Evolutionary conservation across 2,113 vertebrate genomes (phyloP), one percentile per base, ranked within the genome.

Genomic region (Morone saxatilis): DNA sequence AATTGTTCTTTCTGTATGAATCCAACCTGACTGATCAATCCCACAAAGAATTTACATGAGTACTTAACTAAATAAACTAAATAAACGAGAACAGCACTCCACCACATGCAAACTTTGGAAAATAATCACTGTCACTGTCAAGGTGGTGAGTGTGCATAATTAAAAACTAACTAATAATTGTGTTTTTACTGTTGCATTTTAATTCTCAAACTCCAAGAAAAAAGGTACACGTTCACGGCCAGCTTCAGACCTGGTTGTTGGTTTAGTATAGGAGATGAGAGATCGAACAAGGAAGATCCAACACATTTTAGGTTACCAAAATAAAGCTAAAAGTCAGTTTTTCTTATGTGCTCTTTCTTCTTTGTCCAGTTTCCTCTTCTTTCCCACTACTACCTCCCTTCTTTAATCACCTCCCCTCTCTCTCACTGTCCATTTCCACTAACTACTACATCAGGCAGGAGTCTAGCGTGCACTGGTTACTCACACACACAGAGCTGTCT

Each of bases 391-490:
- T 11, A 7, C 65, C 63, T 60, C 36, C 19, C 31, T 69, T 62
- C 71, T 71, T 74, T 61, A 54, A 56, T 63, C 1, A 78, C 25
- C 48, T 38, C 43, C 19, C 16, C 48, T 67, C 40, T 63, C 16
- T 66, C 59, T 74, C 20, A 74, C 48, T 71, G 38, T 68, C 62
- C 78, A 82, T 6, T 68, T 72, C 48, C 56, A 85, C 71, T 76
- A 74, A 86, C 80, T 65, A 68, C 48, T 51, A 41, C 70, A 87
- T 80, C 65, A 84, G 41, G 6, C 73, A 78, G 74, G 22, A 82
- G 71, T n/a, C 67, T 76, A 45, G n/a, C 75, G 59, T 41, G 17
- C 20, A n/a, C 36, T 71, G 81, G 60, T 77, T 62, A 38, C 61
- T 12, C 50, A 20, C 54, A 31, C 54, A 36, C 41, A 60, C 51